Conservation (phyloP, 1,140 invertebrate genomes). For the Grapholita molesta region DNA sequence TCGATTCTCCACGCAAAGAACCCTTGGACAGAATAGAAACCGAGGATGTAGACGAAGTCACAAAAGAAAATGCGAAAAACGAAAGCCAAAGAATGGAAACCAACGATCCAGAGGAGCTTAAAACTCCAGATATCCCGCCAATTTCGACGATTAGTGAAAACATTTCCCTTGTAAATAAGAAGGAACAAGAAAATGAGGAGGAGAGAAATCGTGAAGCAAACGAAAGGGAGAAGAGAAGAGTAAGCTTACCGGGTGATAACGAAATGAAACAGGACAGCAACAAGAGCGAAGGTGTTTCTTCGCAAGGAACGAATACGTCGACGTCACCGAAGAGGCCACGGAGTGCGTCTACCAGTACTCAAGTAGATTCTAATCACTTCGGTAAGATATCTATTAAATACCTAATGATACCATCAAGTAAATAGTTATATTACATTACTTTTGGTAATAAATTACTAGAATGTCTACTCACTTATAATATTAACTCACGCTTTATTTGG, state of each 20-base stretch:
- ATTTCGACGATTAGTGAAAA: conserved; percentile 86
- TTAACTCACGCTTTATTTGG: too few relatives aligned
- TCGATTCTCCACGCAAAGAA: conserved; percentile 41
- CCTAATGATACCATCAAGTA: too few relatives aligned
- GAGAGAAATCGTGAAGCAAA: conserved; percentile 55
- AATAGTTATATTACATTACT: too few relatives aligned
- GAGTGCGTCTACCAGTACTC: conserved; percentile 87
- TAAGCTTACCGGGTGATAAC: conserved; percentile 82
- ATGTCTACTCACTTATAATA: too few relatives aligned
- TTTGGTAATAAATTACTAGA: too few relatives aligned
- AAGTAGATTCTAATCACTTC: conserved; percentile 90
- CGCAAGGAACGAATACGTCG: conserved; percentile 65
- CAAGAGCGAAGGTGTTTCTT: conserved; percentile 51
- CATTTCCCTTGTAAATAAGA: conserved; percentile 69
- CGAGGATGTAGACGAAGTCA: conserved; percentile 46
- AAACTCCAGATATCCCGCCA: conserved; percentile 83
- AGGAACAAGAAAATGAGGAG: conserved; percentile 58
- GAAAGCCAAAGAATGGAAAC: conserved; percentile 57
- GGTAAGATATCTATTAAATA: conserved; percentile 78
- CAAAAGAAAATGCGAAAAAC: conserved; percentile 65
- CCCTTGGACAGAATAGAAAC: conserved; percentile 37
- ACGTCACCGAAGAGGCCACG: conserved; percentile 82
- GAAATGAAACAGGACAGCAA: conserved; percentile 73
- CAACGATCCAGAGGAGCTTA: conserved; percentile 73
- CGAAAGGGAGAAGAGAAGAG: conserved; percentile 78